phyloP scores from a whole-genome alignment of 2,888 invertebrate species.

The Drosophila macrospina region DNA sequence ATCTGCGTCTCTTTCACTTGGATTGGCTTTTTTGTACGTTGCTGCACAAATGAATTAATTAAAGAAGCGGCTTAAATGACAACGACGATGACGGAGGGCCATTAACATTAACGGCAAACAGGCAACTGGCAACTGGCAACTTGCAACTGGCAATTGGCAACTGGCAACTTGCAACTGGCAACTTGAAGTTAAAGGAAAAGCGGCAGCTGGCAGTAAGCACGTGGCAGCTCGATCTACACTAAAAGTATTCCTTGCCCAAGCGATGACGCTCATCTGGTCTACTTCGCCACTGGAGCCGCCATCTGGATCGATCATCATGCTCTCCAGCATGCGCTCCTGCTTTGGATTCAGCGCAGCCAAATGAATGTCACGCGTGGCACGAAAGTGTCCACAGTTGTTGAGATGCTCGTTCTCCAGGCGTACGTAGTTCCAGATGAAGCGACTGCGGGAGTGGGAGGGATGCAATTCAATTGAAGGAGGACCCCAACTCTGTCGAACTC shows the following conservation, averaged over 20 bases:
- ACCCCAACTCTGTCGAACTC: conserved; percentile 22
- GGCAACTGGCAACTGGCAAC: conserved; percentile 1
- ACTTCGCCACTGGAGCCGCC: conserved; percentile 89
- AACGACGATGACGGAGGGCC: conserved; percentile 50
- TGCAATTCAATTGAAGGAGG: background rate
- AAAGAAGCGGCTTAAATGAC: conserved; percentile 56
- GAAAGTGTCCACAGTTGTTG: conserved; percentile 98
- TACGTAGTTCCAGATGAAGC: conserved; percentile 99
- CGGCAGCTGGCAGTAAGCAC: conserved; percentile 2
- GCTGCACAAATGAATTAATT: conserved; percentile 73
- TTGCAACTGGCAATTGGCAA: conserved; percentile 3
- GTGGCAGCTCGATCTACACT: conserved; percentile 2
- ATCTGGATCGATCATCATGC: conserved; percentile 96
- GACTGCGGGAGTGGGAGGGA: conserved; percentile 83
- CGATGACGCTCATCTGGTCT: conserved; percentile 47
- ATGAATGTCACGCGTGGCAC: conserved; percentile 98
- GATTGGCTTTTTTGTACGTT: conserved; percentile 25
- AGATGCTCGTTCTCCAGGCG: conserved; percentile 99
- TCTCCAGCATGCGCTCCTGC: conserved; percentile 93
- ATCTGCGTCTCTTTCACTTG: conserved; percentile 19
- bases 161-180: background rate
- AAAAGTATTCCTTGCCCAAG: conserved; percentile 67
- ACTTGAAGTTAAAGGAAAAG: background rate
- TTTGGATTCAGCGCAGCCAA: conserved; percentile 94
- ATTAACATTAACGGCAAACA: conserved; percentile 46